Percentiles rank a stretch among this genome's conserved stretches.
Evolutionary conservation across 2,797 vertebrate genomes (phyloP).

Genomic region (Vultur gryphus): DNA sequence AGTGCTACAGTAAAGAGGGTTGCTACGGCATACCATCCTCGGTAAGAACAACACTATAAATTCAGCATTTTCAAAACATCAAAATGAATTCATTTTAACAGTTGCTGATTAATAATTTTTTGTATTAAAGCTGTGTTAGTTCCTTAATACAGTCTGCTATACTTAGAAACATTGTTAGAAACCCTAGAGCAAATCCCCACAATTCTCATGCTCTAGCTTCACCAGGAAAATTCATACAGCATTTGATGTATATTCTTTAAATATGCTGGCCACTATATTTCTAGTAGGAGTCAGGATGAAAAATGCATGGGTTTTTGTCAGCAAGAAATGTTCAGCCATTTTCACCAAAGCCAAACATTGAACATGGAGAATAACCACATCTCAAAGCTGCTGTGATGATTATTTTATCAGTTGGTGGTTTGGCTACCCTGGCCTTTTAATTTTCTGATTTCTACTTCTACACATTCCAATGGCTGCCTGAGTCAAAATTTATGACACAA

Average conservation of each 20-base stretch:
- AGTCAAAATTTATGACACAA: neutral
- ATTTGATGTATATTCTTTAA: neutral
- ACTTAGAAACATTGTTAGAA: neutral
- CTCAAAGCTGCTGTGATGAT: neutral
- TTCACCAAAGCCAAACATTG: neutral
- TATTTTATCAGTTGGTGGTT: neutral
- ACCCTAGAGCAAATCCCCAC: neutral
- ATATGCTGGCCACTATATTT: neutral
- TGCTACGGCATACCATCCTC: neutral
- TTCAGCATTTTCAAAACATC: neutral
- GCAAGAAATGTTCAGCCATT: neutral
- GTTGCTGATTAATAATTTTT: neutral
- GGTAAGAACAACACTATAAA: constrained; percentile 41
- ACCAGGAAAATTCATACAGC: neutral
- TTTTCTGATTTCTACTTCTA: neutral
- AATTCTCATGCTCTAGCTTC: neutral
- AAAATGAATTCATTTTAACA: neutral
- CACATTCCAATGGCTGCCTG: neutral
- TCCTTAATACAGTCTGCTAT: neutral
- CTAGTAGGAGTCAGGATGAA: neutral
- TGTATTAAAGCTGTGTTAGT: neutral
- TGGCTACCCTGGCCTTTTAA: neutral
- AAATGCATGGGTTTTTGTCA: neutral
- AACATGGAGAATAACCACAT: neutral
- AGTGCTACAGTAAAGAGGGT: constrained; percentile 40